Evolutionary conservation across 2,888 invertebrate species (phyloP), one percentile per base, ranked within the genome.

Genomic region (Tetanocera ferruginea): DNA sequence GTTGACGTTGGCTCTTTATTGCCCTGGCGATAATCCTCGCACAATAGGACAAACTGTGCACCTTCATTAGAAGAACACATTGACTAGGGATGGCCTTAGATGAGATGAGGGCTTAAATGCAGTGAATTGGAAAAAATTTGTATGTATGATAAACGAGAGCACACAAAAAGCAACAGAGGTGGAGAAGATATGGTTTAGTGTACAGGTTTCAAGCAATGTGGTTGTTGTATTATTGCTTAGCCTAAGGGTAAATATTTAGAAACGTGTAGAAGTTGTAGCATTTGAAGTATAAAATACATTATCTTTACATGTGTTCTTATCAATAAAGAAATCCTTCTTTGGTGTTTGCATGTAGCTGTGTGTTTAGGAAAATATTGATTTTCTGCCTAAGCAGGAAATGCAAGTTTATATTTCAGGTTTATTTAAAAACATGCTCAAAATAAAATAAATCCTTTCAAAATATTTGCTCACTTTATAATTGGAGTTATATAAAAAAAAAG

Each of bases 11-110:
- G 23, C 37, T 28, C 43, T 62, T 62, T 51, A 75, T 55, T 67
- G 55, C 75, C 55, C 17, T 67, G 66, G 75, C 34, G 75, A 67
- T 75, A 75, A 75, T 75, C 75, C 75, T 34, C 11, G 19, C 55
- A 75, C 66, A 75, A 67, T 67, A n/a, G 67, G 34, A n/a, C 34
- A 25, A 52, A 55, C 34, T 72, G 31, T 31, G 25, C 49, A 64
- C 64, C 64, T 43, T 62, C 62, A 49, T 67, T 67, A 34, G 37
- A n/a, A 5, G 60, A 23, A 19, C 23, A 11, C 23, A 55, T 23
- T 60, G 25, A 5, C 28, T 37, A 11, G 67, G 67, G 67, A 43
- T 67, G 37, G 37, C 37, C 57, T 3, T 1, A n/a, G n/a, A 28
- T 4, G 28, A 25, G 43, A 49, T 52, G 62, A 43, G 60, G 60